Evolutionary conservation across 2,888 invertebrate genomes (phyloP).

Genomic region (Bhutanitis thaidina): DNA sequence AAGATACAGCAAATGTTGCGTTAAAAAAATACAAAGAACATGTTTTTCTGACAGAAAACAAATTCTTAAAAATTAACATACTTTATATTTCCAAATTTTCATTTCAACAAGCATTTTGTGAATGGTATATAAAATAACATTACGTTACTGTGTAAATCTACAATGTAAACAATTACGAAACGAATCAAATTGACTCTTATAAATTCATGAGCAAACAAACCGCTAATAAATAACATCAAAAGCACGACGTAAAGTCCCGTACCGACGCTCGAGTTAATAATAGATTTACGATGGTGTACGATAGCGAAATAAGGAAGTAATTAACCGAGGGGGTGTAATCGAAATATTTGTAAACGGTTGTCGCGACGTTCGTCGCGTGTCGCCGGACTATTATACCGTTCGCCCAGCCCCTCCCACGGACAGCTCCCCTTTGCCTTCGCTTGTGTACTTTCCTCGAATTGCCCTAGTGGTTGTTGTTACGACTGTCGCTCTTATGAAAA

Average conservation of each 20-base stretch:
- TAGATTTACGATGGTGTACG: slow-evolving; percentile 37
- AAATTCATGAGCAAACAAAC: slow-evolving; percentile 14
- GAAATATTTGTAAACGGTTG: slow-evolving; percentile 72
- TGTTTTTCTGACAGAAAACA: too few species aligned
- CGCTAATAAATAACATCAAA: slow-evolving; percentile 17
- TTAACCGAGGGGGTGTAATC: slow-evolving; percentile 67
- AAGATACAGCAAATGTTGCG: too few species aligned
- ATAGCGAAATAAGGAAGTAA: slow-evolving; percentile 59
- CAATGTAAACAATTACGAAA: slow-evolving; percentile 12
- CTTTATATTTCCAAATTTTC: too few species aligned
- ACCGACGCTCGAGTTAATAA: slow-evolving; percentile 15
- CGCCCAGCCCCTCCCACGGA: slow-evolving; percentile 23
- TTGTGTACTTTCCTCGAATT: slow-evolving; percentile 21
- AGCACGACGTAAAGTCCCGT: slow-evolving; percentile 9
- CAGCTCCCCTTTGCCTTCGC: slow-evolving; percentile 18
- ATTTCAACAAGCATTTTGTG: too few species aligned
- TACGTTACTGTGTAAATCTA: slow-evolving; percentile 4
- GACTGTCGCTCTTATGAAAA: too few species aligned
- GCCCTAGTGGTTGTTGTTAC: not conserved
- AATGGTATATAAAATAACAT: too few species aligned
- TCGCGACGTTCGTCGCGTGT: slow-evolving; percentile 56
- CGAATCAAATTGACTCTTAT: slow-evolving; percentile 14
- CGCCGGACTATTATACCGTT: slow-evolving; percentile 54
- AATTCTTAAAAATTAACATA: too few species aligned
- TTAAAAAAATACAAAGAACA: too few species aligned